A percentile compares a stretch with the other conserved stretches of the same genome.
Evolutionary conservation across 1,140 invertebrate species (phyloP).

Genomic region (Diplogasteroides magnus): DNA sequence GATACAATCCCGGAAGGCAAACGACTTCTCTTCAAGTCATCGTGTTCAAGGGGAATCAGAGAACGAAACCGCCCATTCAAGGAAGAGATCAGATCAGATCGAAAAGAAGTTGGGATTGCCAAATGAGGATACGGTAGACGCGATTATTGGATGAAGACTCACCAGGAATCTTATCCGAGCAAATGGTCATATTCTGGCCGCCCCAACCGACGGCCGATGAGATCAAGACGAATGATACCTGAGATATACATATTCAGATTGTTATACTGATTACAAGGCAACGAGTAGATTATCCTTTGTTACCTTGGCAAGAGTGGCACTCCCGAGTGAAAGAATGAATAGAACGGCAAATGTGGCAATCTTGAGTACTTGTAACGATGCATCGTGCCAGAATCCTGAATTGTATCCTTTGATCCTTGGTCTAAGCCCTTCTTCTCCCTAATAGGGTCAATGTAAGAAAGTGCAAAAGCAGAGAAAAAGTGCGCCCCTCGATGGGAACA

Average conservation of each 20-base stretch:
- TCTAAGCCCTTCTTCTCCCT: no score
- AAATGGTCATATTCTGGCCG: constrained; percentile 49
- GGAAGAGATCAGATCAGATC: no score
- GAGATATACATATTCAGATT: background rate
- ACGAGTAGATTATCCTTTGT: background rate
- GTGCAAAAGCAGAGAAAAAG: no score
- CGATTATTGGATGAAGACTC: no score
- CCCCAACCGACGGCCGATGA: constrained; percentile 47
- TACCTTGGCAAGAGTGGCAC: constrained; percentile 45
- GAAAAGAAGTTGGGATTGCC: no score
- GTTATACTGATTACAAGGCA: background rate
- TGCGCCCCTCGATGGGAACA: constrained; percentile 7
- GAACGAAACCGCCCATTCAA: no score
- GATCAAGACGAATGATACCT: constrained; percentile 43
- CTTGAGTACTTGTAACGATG: constrained; percentile 47
- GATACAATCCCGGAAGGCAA: no score
- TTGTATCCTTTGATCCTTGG: no score
- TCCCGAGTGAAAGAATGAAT: constrained; percentile 44
- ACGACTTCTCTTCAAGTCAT: no score
- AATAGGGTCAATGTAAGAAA: no score
- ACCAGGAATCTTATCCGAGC: constrained; percentile 47
- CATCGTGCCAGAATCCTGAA: constrained; percentile 48
- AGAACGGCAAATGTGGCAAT: constrained; percentile 47
- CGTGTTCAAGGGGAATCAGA: no score
- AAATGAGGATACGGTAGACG: no score